Conservation (phyloP, 2,113 vertebrate species). For the Rhineura floridana region DNA sequence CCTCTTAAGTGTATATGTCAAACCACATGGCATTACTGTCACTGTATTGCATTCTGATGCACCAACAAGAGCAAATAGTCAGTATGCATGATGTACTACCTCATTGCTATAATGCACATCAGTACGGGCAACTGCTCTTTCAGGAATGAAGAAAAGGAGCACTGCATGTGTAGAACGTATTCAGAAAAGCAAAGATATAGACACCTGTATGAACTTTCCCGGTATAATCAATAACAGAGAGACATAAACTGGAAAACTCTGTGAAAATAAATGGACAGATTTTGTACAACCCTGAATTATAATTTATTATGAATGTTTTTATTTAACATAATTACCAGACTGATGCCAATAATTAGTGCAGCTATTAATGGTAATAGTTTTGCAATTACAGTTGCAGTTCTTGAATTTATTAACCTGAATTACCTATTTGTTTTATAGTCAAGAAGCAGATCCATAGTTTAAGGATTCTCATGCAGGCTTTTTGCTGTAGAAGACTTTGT, state of each 20-base stretch:
- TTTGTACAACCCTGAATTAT: background rate
- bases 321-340: background rate
- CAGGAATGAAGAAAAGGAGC: background rate
- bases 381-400: slow-evolving; percentile 1
- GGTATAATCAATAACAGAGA: background rate
- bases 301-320: slow-evolving; percentile 3
- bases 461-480: background rate
- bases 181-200: background rate
- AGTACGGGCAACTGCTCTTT: too few species aligned
- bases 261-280: background rate
- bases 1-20: background rate
- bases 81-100: background rate
- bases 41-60: too few species aligned
- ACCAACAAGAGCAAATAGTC: too few species aligned
- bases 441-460: background rate
- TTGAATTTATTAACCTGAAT: background rate
- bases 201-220: background rate
- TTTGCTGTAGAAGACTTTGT: background rate
- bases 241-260: background rate
- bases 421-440: background rate
- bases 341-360: background rate
- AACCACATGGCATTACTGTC: background rate
- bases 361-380: slow-evolving; percentile 4
- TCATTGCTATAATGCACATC: background rate
- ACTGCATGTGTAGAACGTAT: background rate